phyloP scores from a whole-genome alignment of 2,888 invertebrate species.

The Pegoplata infirma region DNA sequence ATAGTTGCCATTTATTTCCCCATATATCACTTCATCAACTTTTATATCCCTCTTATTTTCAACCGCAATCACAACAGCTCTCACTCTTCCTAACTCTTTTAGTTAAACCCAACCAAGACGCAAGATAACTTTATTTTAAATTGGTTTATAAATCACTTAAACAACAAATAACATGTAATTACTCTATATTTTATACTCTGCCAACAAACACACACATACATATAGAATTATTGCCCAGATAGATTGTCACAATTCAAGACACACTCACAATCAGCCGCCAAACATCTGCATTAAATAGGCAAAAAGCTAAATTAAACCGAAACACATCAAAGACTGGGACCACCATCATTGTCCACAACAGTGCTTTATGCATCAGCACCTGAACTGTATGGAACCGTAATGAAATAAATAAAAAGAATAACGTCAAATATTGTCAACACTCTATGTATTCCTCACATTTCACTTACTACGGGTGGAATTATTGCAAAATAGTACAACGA shows the following conservation, averaged over 20 bases:
- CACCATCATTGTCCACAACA: conserved; percentile 55
- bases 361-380: conserved; percentile 52
- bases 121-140: conserved; percentile 61
- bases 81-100: conserved; percentile 4
- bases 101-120: too few relatives aligned
- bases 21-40: conserved; percentile 49
- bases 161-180: conserved; percentile 62
- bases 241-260: not conserved
- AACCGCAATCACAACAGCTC: conserved; percentile 27
- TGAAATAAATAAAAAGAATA: not conserved
- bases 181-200: conserved; percentile 59
- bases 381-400: conserved; percentile 29
- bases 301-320: conserved; percentile 44
- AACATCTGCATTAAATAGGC: conserved; percentile 57
- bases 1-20: conserved; percentile 35
- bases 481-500: conserved; percentile 16
- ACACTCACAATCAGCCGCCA: conserved; percentile 23
- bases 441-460: conserved; percentile 12
- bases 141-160: conserved; percentile 63
- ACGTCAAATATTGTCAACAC: conserved; percentile 63
- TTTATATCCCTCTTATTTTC: conserved; percentile 41
- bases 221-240: too few relatives aligned
- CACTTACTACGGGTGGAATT: conserved; percentile 8
- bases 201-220: not conserved
- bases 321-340: conserved; percentile 49